Evolutionary conservation across 2,797 vertebrate genomes (phyloP).

Genomic region (Artibeus lituratus): DNA sequence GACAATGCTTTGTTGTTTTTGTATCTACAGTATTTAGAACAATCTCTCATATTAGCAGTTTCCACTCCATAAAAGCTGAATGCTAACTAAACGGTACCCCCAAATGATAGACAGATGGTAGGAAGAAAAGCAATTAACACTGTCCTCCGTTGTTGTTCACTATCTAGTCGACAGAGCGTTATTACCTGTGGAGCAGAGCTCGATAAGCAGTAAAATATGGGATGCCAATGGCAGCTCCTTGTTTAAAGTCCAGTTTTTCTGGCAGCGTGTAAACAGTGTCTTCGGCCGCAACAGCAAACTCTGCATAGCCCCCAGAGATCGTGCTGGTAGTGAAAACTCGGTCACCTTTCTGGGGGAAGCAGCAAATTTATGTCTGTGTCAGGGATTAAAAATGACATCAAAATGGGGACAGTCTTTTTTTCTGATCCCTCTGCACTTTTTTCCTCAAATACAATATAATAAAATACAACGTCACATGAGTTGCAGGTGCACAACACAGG

Average conservation of each 20-base stretch:
- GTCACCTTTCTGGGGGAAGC: slow-evolving; percentile 87
- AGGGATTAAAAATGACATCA: neutral
- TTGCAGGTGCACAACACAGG: neutral
- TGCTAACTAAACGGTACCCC: neutral
- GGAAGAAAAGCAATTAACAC: neutral
- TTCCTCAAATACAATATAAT: neutral
- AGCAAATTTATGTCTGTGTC: neutral
- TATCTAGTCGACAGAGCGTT: neutral
- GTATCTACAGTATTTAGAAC: neutral
- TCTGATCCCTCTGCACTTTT: neutral
- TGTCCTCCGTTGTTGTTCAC: neutral
- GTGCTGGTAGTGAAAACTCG: slow-evolving; percentile 90
- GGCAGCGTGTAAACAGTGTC: slow-evolving; percentile 86
- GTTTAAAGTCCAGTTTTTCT: slow-evolving; percentile 84
- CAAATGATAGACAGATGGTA: neutral
- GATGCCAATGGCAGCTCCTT: slow-evolving; percentile 91
- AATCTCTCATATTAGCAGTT: neutral
- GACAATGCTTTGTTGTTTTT: neutral
- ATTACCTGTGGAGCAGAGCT: slow-evolving; percentile 93
- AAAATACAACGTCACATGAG: neutral
- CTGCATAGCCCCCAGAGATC: slow-evolving; percentile 91
- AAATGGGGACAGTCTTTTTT: neutral
- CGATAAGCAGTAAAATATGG: slow-evolving; percentile 95
- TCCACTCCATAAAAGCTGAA: neutral
- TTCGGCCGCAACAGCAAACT: slow-evolving; percentile 86